Percentiles rank a stretch among this genome's conserved stretches.
phyloP scores from a whole-genome alignment of 2,888 invertebrate genomes.

The Diabrotica balteata region DNA sequence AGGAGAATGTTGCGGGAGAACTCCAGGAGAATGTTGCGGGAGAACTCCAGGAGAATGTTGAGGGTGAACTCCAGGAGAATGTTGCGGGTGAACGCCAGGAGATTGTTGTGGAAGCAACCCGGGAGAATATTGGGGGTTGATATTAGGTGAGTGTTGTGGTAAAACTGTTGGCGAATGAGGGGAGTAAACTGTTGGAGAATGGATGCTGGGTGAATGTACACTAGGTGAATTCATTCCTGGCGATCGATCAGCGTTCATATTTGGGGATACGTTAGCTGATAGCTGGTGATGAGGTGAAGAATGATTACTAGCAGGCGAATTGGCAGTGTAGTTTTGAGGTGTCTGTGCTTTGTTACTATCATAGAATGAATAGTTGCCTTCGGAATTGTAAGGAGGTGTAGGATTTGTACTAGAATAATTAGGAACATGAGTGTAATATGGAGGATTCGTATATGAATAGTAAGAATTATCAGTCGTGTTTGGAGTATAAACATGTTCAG shows the following conservation, averaged over 20 bases:
- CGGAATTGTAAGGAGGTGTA: constrained; percentile 58
- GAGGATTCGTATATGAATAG: constrained; percentile 54
- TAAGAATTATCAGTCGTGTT: constrained; percentile 56
- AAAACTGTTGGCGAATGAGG: constrained; percentile 6
- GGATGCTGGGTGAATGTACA: constrained; percentile 29
- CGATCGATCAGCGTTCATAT: constrained; percentile 8
- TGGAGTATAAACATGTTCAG: constrained; percentile 67
- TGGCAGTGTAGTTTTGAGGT: constrained; percentile 56
- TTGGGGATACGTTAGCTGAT: background rate
- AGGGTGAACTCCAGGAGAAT: constrained; percentile 38
- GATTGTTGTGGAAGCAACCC: constrained; percentile 26
- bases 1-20: constrained; percentile 40
- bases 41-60: constrained; percentile 41
- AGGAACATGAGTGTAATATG: constrained; percentile 55
- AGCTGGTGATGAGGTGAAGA: constrained; percentile 40
- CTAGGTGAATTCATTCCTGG: constrained; percentile 34
- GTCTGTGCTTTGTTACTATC: constrained; percentile 66
- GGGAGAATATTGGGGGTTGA: constrained; percentile 31
- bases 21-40: constrained; percentile 40
- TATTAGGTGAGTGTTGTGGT: constrained; percentile 19
- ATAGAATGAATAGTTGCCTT: constrained; percentile 60
- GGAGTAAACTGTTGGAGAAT: background rate
- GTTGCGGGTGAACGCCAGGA: constrained; percentile 40
- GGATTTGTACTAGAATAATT: constrained; percentile 61
- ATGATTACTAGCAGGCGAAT: constrained; percentile 54